Evolutionary conservation across 2,888 invertebrate genomes (phyloP), one percentile per base, ranked within the genome.

Genomic region (Ceramica pisi): DNA sequence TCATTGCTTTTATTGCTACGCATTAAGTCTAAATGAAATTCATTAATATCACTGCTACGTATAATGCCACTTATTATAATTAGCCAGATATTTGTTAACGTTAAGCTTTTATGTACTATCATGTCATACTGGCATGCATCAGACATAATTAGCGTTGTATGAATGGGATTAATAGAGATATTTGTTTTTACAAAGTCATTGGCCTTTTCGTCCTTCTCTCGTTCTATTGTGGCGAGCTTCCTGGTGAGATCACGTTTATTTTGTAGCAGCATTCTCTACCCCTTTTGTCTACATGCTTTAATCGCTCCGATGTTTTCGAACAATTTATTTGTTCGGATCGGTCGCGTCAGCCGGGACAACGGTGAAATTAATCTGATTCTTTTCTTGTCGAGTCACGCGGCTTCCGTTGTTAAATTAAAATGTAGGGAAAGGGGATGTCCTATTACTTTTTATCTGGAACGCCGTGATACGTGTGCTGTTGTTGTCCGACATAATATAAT

Each of bases 351-450:
- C 48, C 84, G 88, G 87, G 85, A 88, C 90, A 88, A 88, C 91
- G 87, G 87, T 91, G 92, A 90, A 93, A 94, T 93, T 93, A 94
- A 94, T 95, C 92, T 91, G 92, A 91, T 91, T 89, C 87, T 91
- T 92, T 94, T 94, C 92, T 89, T 90, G 95, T 87, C 87, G 88
- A 94, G 94, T 95, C 95, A 95, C 91, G 91, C 88, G 88, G 94
- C 94, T 95, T 95, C 95, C 95, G 95, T 92, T 92, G 92, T 92
- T 91, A 92, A 92, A 94, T 94, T 93, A 92, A 94, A 94, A 92
- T 88, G 88, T 90, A 80, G 86, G 87, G 86, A 90, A 90, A 92
- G 91, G 91, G 91, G 92, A 92, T 91, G 91, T 92, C 90, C 90
- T 90, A 91, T 91, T 90, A 87, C 74, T 88, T 86, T 90, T 89